phyloP scores from a whole-genome alignment of 2,797 vertebrate genomes.

The Sitta carolinensis region DNA sequence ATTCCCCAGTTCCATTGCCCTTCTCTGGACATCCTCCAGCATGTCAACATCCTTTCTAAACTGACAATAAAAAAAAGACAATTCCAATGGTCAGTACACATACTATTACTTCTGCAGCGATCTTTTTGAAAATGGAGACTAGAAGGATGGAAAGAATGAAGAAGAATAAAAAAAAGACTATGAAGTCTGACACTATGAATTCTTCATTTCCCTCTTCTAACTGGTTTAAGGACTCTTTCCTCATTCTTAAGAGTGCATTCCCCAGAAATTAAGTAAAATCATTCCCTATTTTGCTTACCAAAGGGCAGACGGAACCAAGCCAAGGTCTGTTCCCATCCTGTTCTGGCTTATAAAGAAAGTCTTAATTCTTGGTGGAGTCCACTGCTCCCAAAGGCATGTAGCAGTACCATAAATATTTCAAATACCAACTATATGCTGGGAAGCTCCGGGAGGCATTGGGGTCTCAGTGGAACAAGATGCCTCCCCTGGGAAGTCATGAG shows the following conservation, averaged over 20 bases:
- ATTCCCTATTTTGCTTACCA: constrained; percentile 15
- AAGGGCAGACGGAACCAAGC: constrained; percentile 6
- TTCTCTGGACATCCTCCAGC: neutral
- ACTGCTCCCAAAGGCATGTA: constrained; percentile 2
- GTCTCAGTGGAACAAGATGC: constrained; percentile 16
- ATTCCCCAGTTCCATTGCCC: neutral
- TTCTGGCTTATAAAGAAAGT: neutral
- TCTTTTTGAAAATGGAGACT: neutral
- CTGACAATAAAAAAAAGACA: neutral
- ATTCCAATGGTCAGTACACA: neutral
- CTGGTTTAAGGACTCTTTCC: neutral
- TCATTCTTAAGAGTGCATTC: constrained; percentile 3
- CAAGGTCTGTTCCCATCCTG: constrained; percentile 4
- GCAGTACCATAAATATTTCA: constrained; percentile 44
- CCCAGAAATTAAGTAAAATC: constrained; percentile 28
- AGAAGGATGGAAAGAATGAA: constrained; percentile 3
- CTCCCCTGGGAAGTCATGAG: neutral
- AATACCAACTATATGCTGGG: neutral
- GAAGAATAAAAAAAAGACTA: neutral
- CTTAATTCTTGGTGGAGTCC: constrained; percentile 20
- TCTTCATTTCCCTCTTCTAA: neutral
- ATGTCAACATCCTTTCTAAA: neutral
- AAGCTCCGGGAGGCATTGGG: neutral
- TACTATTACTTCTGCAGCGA: neutral
- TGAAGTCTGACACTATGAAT: neutral